Base-by-base conservation (phyloP, 2,113 vertebrate species). In the Oreocharis arfaki region DNA sequence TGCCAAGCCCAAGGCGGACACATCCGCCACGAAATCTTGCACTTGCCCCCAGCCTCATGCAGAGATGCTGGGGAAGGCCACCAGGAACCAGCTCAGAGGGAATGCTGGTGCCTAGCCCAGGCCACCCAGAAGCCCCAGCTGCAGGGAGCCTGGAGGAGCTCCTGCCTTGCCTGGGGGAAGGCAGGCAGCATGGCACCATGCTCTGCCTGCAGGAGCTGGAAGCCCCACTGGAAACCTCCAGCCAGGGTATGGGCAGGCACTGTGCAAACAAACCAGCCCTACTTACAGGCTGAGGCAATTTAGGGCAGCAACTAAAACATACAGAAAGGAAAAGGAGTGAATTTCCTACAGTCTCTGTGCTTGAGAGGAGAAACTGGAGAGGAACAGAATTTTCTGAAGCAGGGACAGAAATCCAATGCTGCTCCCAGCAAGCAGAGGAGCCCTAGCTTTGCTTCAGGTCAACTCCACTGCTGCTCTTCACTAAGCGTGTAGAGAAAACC, bases 121-220 rank as follows among this genome's bases (percentile, higher is more conserved):
- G 41, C 13, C 6, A 2, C 3, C 16, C 23, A 1, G 1, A 30
- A 33, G 49, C 11, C 22, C 9, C 0, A 0, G 2, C 18, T 11
- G 42, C 32, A 27, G 79, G 50, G 73, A 44, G 44, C 3, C 24
- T 5, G 57, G 28, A 42, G 44, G 16, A 46, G 75, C 55, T 49
- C 33, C 55, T 42, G 52, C 42, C 42, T 11, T 1, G 3, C 23
- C 22, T 2, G 3, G 22, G 37, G 59, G 28, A 30, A 21, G 21
- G 55, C 2, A 6, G 44, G 27, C 4, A 19, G 50, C 3, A 11
- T 1, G 12, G 35, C 64, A 67, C 57, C 1, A 0, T 1, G 4
- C 41, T 52, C 4, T 4, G 87, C 60, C 19, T 16, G 50, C 3
- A 3, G 59, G 16, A 67, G 14, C 61, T 69, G 73, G 68, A 41